phyloP scores from a whole-genome alignment of 2,797 vertebrate species.

The Gymnocypris eckloni region DNA sequence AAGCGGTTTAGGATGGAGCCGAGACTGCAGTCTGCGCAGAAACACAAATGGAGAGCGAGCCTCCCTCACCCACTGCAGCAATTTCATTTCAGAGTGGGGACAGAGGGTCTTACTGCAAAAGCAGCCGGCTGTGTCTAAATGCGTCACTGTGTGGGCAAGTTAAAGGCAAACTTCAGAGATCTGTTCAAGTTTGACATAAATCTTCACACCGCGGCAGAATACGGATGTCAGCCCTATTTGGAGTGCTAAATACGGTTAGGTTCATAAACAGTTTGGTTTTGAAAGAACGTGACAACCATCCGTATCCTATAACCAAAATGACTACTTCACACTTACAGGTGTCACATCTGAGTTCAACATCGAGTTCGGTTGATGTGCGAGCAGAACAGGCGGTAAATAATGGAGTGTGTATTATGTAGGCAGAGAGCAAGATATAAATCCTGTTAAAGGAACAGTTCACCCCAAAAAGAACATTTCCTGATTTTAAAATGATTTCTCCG shows the following conservation, averaged over 20 bases:
- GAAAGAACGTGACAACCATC: neutral
- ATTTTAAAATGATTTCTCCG: neutral
- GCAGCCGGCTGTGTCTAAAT: conserved; percentile 25
- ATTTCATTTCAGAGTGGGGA: conserved; percentile 42
- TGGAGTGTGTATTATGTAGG: neutral
- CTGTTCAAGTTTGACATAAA: conserved; percentile 29
- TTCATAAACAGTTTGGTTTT: neutral
- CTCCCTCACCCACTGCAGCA: conserved; percentile 51
- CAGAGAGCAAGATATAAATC: neutral
- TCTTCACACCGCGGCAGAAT: conserved; percentile 4
- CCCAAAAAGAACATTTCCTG: neutral
- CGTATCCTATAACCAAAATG: neutral
- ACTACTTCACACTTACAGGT: neutral
- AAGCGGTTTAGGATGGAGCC: conserved; percentile 35
- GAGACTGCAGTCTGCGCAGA: conserved; percentile 51
- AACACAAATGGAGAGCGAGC: conserved; percentile 43
- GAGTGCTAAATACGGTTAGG: neutral
- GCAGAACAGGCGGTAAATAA: neutral
- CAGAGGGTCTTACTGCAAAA: conserved; percentile 40
- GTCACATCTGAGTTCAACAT: neutral
- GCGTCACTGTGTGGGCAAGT: neutral
- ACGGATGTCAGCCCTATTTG: neutral
- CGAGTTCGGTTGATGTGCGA: neutral
- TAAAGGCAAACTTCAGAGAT: conserved; percentile 16
- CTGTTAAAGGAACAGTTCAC: neutral